These are phyloP conservation scores for Scylla paramamosain DNA, from an alignment of 1,140 invertebrate genomes.

Conservation along the genomic window DNA sequence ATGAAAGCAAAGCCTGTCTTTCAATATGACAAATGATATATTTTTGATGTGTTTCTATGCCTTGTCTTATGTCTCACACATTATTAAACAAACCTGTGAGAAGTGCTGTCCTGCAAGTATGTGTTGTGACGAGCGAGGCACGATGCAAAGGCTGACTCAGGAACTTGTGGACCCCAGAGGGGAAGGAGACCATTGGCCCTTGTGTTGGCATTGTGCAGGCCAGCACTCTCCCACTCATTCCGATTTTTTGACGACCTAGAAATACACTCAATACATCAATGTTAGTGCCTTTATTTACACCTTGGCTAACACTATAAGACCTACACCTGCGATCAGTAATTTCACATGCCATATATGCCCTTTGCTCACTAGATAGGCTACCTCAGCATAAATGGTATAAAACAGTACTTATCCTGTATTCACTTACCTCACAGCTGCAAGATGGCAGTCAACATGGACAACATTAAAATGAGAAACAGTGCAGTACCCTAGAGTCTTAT, in stretches of 20 bases:
- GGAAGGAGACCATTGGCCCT: constrained; percentile 97
- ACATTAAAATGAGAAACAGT: constrained; percentile 99
- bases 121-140: constrained; percentile 88
- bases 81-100: constrained; percentile 82
- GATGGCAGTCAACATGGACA: constrained; percentile 98
- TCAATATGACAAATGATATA: no score
- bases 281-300: background rate
- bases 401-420: no score
- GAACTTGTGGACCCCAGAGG: constrained; percentile 97
- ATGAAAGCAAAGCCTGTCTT: background rate
- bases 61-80: no score
- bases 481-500: constrained; percentile 86
- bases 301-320: background rate
- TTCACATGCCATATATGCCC: background rate
- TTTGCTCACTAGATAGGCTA: background rate
- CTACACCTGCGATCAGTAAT: background rate
- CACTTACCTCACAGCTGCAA: constrained; percentile 91
- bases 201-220: constrained; percentile 98
- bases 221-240: constrained; percentile 99
- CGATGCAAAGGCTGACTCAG: constrained; percentile 96
- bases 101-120: constrained; percentile 86
- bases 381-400: no score
- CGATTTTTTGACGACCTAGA: constrained; percentile 83
- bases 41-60: no score
- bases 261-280: background rate